Percentiles rank a stretch among this genome's conserved stretches.
Evolutionary conservation across 2,797 vertebrate species (phyloP).

Genomic region (Labroides dimidiatus): DNA sequence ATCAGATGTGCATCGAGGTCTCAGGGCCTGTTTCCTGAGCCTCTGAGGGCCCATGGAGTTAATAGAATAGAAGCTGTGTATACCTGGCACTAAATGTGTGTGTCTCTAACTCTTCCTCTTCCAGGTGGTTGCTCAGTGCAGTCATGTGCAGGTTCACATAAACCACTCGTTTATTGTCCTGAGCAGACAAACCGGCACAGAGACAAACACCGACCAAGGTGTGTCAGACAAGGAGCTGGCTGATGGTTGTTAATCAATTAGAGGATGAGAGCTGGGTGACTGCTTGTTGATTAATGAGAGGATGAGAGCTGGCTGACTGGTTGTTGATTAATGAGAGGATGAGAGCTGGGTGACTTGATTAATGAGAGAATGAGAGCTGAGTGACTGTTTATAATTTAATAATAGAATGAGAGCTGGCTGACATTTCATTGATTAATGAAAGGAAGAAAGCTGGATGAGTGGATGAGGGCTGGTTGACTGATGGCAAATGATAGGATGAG

Average conservation of each 20-base stretch:
- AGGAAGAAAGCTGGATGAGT: no score
- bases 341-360: no score
- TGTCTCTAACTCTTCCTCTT: conserved; percentile 53
- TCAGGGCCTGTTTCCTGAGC: conserved; percentile 72
- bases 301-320: conserved; percentile 34
- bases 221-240: conserved; percentile 40
- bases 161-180: conserved; percentile 58
- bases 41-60: conserved; percentile 45
- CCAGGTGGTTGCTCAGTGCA: conserved; percentile 64
- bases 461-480: no score
- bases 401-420: no score
- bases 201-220: conserved; percentile 43
- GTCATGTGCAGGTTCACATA: conserved; percentile 46
- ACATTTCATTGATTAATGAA: no score
- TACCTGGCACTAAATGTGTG: conserved; percentile 15
- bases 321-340: conserved; percentile 34
- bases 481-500: no score
- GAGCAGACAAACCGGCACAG: conserved; percentile 2
- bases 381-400: no score
- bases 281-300: no score
- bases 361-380: no score
- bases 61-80: conserved; percentile 53
- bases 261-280: no score
- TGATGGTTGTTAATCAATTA: no score
- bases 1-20: conserved; percentile 79